Evolutionary conservation across 2,113 vertebrate genomes (phyloP).

Genomic region (Macrotus californicus): DNA sequence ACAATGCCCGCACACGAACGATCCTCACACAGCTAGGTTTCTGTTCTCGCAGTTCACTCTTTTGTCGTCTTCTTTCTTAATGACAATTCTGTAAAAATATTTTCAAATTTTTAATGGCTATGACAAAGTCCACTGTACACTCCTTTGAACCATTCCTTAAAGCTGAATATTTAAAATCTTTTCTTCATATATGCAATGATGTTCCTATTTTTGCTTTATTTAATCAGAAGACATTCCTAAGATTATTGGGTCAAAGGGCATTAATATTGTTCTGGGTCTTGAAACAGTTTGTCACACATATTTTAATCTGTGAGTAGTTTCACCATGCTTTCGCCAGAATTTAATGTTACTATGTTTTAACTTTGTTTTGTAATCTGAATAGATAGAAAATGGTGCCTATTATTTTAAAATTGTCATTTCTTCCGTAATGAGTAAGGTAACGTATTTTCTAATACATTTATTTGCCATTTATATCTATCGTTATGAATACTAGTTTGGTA

Average conservation of each 20-base stretch:
- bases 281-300: background rate
- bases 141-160: background rate
- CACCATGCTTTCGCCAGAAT: background rate
- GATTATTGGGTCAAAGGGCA: background rate
- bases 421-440: background rate
- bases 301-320: background rate
- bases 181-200: background rate
- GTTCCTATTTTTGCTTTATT: background rate
- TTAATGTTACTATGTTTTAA: background rate
- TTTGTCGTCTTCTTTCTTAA: background rate
- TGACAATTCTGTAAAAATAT: background rate
- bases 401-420: background rate
- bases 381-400: background rate
- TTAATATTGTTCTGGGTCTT: background rate
- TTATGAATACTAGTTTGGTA: background rate
- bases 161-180: background rate
- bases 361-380: background rate
- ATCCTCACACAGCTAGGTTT: background rate
- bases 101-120: background rate
- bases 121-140: background rate
- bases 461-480: background rate
- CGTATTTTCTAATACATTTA: background rate
- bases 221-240: background rate
- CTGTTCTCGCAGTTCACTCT: background rate
- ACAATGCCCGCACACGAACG: background rate